These are phyloP conservation scores for Sebastes itinus DNA, from an alignment of 2,797 vertebrate genomes.

Conservation along the genomic window DNA sequence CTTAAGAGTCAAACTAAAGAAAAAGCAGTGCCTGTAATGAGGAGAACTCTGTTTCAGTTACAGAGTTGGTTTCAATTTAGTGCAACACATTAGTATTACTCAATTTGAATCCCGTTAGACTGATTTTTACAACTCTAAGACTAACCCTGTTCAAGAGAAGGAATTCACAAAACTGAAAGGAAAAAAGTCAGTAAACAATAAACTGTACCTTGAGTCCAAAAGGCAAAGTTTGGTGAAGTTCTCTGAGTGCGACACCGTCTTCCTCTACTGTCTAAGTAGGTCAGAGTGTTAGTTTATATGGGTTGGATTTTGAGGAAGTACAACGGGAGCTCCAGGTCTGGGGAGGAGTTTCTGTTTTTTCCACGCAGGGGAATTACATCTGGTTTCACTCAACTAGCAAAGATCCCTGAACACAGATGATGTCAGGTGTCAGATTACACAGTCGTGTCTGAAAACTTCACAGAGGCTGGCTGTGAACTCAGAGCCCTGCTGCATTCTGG, in stretches of 20 bases:
- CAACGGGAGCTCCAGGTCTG: not conserved
- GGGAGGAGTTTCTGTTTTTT: constrained; percentile 54
- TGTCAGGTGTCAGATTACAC: constrained; percentile 77
- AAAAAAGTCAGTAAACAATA: not conserved
- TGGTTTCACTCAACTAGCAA: constrained; percentile 65
- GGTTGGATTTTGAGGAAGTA: constrained; percentile 77
- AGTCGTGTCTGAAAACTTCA: not conserved
- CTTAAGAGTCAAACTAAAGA: not conserved
- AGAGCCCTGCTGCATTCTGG: not conserved
- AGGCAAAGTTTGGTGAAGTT: constrained; percentile 30
- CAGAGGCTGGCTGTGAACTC: not conserved
- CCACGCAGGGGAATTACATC: constrained; percentile 60
- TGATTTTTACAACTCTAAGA: not conserved
- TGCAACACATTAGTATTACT: not conserved
- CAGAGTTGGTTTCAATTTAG: not conserved
- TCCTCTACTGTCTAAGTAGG: constrained; percentile 44
- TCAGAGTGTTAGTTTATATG: constrained; percentile 69
- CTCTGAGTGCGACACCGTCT: not conserved
- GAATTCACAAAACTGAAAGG: not conserved
- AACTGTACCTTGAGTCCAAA: constrained; percentile 52
- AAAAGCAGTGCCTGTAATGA: not conserved
- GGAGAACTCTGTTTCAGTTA: not conserved
- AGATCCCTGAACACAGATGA: constrained; percentile 45
- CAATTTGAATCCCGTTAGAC: not conserved
- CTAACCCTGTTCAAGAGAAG: not conserved